Base-by-base conservation (phyloP, 1,140 invertebrate species). In the Goniozus legneri region DNA sequence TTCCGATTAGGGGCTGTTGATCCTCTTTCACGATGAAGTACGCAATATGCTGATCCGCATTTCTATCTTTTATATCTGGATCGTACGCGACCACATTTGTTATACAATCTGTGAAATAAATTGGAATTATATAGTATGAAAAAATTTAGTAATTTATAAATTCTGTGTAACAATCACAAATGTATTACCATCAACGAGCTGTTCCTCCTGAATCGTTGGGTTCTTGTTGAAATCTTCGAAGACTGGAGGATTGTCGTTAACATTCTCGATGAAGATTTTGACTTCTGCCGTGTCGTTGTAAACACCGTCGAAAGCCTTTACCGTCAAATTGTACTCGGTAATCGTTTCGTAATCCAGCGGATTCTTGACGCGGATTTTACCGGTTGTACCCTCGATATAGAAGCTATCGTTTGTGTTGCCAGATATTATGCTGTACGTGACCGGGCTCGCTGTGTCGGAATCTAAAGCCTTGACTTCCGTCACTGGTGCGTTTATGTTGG, bases 321-420 rank as follows among this genome's bases (percentile, higher is more conserved):
- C 85, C 18, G 80, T 86, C 1, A 93, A 68, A 33, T 80, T 82
- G 58, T 92, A 92, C 55, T 86, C 82, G 39, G 84, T 87, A 22
- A 85, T 85, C 30, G 82, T 86, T 72, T 95, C 91, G 65, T 89
- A 95, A 73, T 95, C 91, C n/a, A 94, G 65, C 7, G 79, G 72
- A 15, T 82, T 84, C 8, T 84, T 81, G 0, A 93, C 88, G 44
- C 83, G 78, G 38, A 93, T 92, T 64, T 86, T 84, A 4, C 91
- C 91, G 0, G 89, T 91, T 12, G 82, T 82, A 27, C 81, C 79
- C 59, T 88, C 84, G 31, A 93, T 92, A 18, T 79, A 77, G 62
- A 93, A 93, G 1, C 86, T 85, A 51, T 90, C 81, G 22, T 83
- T 81, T 1, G 82, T 81, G 58, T 92, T 92, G 1, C 91, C 91